A percentile compares a stretch with the other conserved stretches of the same genome.
phyloP scores from a whole-genome alignment of 2,888 invertebrate species.

The Rhopalosiphum nymphaeae region DNA sequence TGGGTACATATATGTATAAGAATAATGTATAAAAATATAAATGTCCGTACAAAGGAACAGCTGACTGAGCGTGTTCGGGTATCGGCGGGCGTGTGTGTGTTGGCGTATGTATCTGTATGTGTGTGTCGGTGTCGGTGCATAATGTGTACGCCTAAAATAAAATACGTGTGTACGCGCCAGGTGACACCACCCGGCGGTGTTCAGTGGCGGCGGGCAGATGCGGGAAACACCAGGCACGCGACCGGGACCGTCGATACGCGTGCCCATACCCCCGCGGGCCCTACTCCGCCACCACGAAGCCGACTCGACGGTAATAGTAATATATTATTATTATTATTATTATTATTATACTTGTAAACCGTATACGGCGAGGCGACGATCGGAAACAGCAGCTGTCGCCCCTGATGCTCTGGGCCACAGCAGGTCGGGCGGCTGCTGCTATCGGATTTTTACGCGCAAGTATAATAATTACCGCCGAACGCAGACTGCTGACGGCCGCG shows the following conservation, averaged over 20 bases:
- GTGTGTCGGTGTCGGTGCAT: not conserved
- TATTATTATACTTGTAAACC: not conserved
- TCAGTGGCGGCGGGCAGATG: slow-evolving; percentile 46
- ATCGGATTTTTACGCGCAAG: not conserved
- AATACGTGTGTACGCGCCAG: slow-evolving; percentile 36
- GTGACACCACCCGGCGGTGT: slow-evolving; percentile 58
- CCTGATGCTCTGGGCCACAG: not conserved
- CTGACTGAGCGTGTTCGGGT: slow-evolving; percentile 34
- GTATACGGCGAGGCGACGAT: not conserved
- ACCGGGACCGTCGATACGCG: slow-evolving; percentile 62
- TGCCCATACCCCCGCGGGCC: slow-evolving; percentile 62
- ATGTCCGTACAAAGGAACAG: slow-evolving; percentile 34
- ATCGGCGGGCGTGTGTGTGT: not conserved
- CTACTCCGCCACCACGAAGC: not conserved
- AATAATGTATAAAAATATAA: not conserved
- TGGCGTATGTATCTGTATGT: not conserved
- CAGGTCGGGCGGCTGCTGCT: slow-evolving; percentile 38
- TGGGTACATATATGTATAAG: not conserved
- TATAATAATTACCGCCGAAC: not conserved
- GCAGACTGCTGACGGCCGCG: not conserved
- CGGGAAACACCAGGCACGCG: slow-evolving; percentile 65
- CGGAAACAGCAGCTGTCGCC: slow-evolving; percentile 30
- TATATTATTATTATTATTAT: too few species aligned
- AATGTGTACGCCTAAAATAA: slow-evolving; percentile 4
- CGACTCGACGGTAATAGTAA: not conserved